These are phyloP conservation scores for Poeciliopsis prolifica DNA, from an alignment of 2,113 vertebrate species.

Conservation along the genomic window DNA sequence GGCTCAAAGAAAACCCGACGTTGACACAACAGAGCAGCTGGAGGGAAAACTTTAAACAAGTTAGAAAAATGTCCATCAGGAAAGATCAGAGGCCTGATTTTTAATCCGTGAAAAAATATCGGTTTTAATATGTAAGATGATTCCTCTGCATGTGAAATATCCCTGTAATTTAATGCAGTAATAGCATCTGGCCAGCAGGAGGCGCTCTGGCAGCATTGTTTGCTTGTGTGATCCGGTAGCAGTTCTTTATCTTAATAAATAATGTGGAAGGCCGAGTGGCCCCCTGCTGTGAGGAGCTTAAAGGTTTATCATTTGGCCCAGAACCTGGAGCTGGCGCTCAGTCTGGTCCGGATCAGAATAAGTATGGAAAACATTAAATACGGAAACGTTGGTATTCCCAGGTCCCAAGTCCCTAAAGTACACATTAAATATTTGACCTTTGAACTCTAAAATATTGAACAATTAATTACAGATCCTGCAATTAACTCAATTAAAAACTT, in stretches of 20 bases:
- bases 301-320: not conserved
- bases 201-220: not conserved
- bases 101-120: not conserved
- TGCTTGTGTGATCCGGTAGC: not conserved
- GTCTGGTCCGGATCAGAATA: not conserved
- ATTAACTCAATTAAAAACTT: too few species aligned
- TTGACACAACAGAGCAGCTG: not conserved
- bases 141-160: not conserved
- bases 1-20: slow-evolving; percentile 20
- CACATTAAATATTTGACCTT: too few species aligned
- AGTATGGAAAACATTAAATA: not conserved
- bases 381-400: not conserved
- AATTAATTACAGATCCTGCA: too few species aligned
- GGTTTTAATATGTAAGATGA: not conserved
- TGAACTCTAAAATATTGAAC: too few species aligned
- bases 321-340: not conserved
- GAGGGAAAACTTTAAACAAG: not conserved
- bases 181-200: not conserved
- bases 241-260: not conserved
- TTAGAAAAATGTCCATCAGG: not conserved
- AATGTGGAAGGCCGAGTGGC: not conserved
- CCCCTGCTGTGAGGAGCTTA: not conserved
- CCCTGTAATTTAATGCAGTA: not conserved
- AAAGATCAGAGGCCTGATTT: not conserved
- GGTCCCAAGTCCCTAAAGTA: not conserved